Base-by-base conservation (phyloP, 2,113 vertebrate genomes). In the Colossoma macropomum region DNA sequence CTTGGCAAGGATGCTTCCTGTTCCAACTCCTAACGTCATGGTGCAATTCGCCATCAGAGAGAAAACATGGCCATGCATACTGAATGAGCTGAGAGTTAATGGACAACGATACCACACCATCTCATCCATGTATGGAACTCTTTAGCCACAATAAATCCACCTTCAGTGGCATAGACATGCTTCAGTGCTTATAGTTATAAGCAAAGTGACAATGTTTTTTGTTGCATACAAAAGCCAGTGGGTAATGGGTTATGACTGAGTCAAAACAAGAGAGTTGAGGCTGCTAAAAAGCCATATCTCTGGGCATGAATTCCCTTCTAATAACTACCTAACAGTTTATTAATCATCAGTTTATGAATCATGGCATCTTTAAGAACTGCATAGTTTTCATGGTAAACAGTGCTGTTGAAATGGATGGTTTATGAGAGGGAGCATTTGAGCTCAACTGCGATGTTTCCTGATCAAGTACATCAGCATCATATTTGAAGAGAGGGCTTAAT, bases 1-100 rank as follows among this genome's bases (percentile, higher is more conserved):
- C 82, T 84, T 89, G 90, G 89, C 83, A 85, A 85, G 85, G 81
- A 90, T 86, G 88, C 83, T 86, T 86, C 85, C 89, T 88, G 90
- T 85, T 89, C 86, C 86, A 76, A 85, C 82, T 1, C 19, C 4
- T 21, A 1, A 17, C 78, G 88, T 89, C 88, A 88, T 85, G 90
- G 84, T 79, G 73, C 81, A 77, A 79, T 73, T 77, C 71, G 50
- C 87, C 50, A 86, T 88, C 87, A 84, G 60, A 83, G 84, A 87
- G 80, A 88, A 85, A 91, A 88, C 65, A 83, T 87, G 87, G 19
- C 54, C 63, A 28, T 73, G 76, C 48, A 63, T 38, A 38, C 28
- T 56, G 56, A 30, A 69, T 23, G 52, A 56, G 48, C 5, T 45
- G 79, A 21, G 13, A 16, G 27, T 66, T 75, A 82, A 28, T 15